These are phyloP conservation scores for Hemithea aestivaria DNA, from an alignment of 2,888 invertebrate genomes.

Conservation along the genomic window DNA sequence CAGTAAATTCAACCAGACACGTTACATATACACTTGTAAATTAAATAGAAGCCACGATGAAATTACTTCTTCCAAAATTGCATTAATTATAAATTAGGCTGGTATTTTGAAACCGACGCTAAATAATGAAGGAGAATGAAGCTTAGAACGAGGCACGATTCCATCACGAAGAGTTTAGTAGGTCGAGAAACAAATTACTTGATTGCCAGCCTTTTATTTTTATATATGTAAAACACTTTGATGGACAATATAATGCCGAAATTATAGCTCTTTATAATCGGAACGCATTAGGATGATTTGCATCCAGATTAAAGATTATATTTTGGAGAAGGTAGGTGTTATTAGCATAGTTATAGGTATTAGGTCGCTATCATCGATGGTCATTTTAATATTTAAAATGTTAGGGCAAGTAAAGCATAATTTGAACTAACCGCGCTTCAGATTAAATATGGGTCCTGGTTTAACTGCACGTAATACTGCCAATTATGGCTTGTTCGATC, in stretches of 20 bases:
- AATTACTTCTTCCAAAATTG: slow-evolving; percentile 13
- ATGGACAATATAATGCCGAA: slow-evolving; percentile 77
- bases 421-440: slow-evolving; percentile 53
- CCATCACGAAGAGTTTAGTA: slow-evolving; percentile 69
- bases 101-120: slow-evolving; percentile 41
- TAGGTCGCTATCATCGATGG: slow-evolving; percentile 65
- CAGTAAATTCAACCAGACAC: slow-evolving; percentile 12
- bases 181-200: slow-evolving; percentile 75
- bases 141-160: slow-evolving; percentile 57
- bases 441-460: slow-evolving; percentile 40
- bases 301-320: slow-evolving; percentile 78
- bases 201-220: slow-evolving; percentile 73
- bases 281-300: slow-evolving; percentile 77
- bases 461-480: slow-evolving; percentile 42
- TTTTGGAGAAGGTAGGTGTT: slow-evolving; percentile 73
- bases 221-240: slow-evolving; percentile 76
- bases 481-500: slow-evolving; percentile 41
- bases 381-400: slow-evolving; percentile 71
- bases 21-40: slow-evolving; percentile 17
- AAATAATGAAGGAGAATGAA: slow-evolving; percentile 50
- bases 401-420: slow-evolving; percentile 59
- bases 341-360: slow-evolving; percentile 77
- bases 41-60: slow-evolving; percentile 27
- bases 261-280: slow-evolving; percentile 77
- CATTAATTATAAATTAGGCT: slow-evolving; percentile 31